These are phyloP conservation scores for Ochropleura plecta DNA, from an alignment of 2,888 invertebrate genomes.

Conservation along the genomic window DNA sequence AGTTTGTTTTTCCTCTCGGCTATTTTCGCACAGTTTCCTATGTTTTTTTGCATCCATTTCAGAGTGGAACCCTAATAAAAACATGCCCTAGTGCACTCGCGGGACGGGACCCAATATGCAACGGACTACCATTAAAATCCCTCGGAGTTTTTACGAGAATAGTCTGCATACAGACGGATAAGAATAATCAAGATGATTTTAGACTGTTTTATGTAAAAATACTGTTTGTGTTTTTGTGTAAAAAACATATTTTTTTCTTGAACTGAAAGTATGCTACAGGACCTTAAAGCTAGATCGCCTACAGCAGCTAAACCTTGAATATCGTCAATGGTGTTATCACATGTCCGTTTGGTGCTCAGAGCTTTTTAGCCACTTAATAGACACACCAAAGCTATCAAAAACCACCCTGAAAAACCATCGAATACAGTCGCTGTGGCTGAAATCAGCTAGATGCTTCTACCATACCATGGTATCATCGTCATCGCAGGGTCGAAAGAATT, in stretches of 20 bases:
- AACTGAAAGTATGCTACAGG: background rate
- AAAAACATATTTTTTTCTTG: background rate
- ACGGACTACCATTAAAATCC: constrained; percentile 36
- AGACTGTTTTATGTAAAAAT: background rate
- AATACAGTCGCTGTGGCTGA: no score
- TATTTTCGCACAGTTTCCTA: constrained; percentile 23
- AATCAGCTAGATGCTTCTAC: no score
- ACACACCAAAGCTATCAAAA: no score
- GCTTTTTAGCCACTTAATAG: no score
- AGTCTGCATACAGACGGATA: background rate
- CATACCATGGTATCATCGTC: no score
- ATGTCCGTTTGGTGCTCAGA: no score
- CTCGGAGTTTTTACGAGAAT: constrained; percentile 16
- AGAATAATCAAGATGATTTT: constrained; percentile 1
- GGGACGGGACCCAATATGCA: constrained; percentile 50
- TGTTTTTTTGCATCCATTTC: constrained; percentile 41
- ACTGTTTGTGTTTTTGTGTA: background rate
- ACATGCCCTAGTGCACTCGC: constrained; percentile 36
- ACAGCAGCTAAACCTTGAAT: no score
- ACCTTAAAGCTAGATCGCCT: no score
- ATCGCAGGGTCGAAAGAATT: no score
- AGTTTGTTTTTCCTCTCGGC: constrained; percentile 34
- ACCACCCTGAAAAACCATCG: no score
- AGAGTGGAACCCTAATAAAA: constrained; percentile 45
- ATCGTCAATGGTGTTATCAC: no score